Evolutionary conservation across 2,797 vertebrate genomes (phyloP).

Genomic region (Chaetophractus vellerosus): DNA sequence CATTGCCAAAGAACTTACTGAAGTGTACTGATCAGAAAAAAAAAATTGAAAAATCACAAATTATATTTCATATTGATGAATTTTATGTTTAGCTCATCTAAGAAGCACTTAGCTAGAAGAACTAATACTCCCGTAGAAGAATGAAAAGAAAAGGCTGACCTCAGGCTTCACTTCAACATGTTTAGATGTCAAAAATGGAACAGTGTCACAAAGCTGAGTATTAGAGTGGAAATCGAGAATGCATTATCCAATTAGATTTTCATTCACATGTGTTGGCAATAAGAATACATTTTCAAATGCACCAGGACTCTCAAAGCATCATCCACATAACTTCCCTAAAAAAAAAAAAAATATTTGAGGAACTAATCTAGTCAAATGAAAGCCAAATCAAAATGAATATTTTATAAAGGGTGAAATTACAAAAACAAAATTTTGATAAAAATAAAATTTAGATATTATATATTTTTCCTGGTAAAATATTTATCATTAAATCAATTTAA

Average conservation of each 20-base stretch:
- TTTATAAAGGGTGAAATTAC: background rate
- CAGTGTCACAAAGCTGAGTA: background rate
- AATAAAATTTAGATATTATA: background rate
- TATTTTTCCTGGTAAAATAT: background rate
- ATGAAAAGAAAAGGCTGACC: background rate
- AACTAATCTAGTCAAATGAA: background rate
- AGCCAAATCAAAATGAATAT: background rate
- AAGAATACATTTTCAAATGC: background rate
- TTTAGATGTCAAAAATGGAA: background rate
- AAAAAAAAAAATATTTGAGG: background rate
- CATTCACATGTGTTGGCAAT: background rate
- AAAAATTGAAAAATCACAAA: background rate
- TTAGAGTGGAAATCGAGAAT: background rate
- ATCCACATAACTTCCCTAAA: background rate
- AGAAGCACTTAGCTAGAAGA: slow-evolving; percentile 14
- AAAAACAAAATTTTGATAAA: background rate
- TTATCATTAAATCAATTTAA: background rate
- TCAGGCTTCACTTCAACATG: background rate
- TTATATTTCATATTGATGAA: background rate
- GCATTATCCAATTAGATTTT: no score
- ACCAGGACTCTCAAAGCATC: background rate
- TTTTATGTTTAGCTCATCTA: background rate
- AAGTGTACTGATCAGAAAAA: background rate
- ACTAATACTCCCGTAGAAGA: background rate
- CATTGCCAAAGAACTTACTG: background rate